These are phyloP conservation scores for Amblyjoppa fuscipennis DNA, from an alignment of 2,888 invertebrate genomes.

Conservation along the genomic window DNA sequence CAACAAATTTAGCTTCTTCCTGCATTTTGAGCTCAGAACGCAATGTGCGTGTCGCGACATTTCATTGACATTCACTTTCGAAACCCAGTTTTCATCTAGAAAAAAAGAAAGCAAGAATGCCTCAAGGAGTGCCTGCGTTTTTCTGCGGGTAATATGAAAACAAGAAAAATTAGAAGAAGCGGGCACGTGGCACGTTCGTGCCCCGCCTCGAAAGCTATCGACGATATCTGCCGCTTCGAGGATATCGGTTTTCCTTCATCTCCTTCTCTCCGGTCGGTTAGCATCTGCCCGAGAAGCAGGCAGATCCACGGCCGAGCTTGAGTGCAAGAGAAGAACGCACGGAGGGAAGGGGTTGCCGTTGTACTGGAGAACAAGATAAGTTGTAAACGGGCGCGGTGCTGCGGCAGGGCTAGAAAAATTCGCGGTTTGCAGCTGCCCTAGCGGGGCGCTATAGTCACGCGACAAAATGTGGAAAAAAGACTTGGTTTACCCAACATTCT, in stretches of 20 bases:
- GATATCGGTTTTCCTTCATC: constrained; percentile 34
- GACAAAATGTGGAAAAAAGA: constrained; percentile 41
- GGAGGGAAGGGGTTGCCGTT: constrained; percentile 3
- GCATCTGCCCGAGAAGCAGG: constrained; percentile 55
- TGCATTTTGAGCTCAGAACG: background rate
- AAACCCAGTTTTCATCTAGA: background rate
- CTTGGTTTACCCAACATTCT: constrained; percentile 36
- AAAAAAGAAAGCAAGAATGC: constrained; percentile 14
- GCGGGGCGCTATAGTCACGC: constrained; percentile 54
- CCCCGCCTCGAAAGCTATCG: constrained; percentile 29
- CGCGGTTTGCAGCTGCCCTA: constrained; percentile 47
- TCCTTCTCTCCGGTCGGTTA: constrained; percentile 26
- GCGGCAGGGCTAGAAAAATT: constrained; percentile 56
- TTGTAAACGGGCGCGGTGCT: background rate
- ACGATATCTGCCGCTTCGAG: background rate
- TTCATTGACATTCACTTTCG: background rate
- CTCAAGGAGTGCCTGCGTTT: background rate
- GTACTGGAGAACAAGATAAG: background rate
- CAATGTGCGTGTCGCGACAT: background rate
- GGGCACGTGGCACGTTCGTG: constrained; percentile 62
- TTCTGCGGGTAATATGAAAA: constrained; percentile 54
- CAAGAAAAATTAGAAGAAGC: constrained; percentile 43
- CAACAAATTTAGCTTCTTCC: background rate
- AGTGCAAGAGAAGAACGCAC: constrained; percentile 9
- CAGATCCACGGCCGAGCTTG: constrained; percentile 10